Conservation (phyloP, 2,797 vertebrate genomes). For the Protosalanx chinensis region DNA sequence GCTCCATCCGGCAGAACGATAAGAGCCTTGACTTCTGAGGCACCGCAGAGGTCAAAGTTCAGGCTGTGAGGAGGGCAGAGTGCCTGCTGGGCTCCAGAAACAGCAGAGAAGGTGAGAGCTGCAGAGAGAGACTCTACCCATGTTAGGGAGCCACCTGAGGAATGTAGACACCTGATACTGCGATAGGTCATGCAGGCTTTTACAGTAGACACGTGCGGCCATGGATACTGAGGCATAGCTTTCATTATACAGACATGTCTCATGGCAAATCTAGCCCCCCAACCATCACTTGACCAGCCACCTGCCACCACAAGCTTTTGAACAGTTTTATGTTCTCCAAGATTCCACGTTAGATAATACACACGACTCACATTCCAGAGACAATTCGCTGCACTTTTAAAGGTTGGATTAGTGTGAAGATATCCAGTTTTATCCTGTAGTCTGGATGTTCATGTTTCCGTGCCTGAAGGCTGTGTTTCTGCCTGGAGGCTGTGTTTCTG, state of each 20-base stretch:
- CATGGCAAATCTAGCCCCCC: too few relatives aligned
- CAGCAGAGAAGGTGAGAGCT: background rate
- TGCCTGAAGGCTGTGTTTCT: too few relatives aligned
- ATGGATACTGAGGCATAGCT: background rate
- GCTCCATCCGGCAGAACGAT: slow-evolving; percentile 12
- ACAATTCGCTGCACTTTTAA: background rate
- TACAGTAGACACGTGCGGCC: too few relatives aligned
- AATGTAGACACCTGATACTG: background rate
- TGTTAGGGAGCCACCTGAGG: background rate
- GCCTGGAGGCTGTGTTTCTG: background rate
- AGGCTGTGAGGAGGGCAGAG: background rate
- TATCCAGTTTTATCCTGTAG: too few relatives aligned
- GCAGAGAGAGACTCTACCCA: background rate
- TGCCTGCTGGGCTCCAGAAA: background rate
- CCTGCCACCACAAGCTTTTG: background rate
- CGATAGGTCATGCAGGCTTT: background rate
- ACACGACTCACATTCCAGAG: background rate
- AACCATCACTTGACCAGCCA: too few relatives aligned
- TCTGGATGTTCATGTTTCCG: too few relatives aligned
- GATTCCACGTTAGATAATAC: background rate
- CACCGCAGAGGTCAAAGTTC: slow-evolving; percentile 14
- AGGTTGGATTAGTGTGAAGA: background rate
- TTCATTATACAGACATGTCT: too few relatives aligned
- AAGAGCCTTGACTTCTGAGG: slow-evolving; percentile 19
- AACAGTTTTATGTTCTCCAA: background rate